phyloP scores from a whole-genome alignment of 2,888 invertebrate genomes.

The Bedellia somnulentella region DNA sequence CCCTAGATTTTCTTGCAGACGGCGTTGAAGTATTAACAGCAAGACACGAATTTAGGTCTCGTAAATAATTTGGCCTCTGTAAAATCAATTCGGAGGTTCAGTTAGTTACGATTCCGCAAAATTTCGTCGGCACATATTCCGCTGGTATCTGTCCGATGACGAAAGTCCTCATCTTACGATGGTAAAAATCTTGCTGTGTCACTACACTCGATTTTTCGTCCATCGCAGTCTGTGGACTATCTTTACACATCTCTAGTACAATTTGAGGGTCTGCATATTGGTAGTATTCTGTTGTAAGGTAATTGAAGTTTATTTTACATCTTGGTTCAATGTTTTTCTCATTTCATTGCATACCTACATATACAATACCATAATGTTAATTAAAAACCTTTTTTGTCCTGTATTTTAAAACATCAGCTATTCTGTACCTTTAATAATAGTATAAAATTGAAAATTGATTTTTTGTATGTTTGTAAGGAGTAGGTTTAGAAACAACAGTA shows the following conservation, averaged over 20 bases:
- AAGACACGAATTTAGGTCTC: too few relatives aligned
- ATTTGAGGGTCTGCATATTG: background rate
- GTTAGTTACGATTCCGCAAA: slow-evolving; percentile 31
- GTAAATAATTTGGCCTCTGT: slow-evolving; percentile 38
- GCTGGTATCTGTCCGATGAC: slow-evolving; percentile 20
- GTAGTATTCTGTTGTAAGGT: background rate
- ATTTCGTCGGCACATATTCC: slow-evolving; percentile 21
- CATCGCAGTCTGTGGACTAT: slow-evolving; percentile 52
- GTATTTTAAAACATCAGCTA: background rate
- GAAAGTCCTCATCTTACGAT: slow-evolving; percentile 45
- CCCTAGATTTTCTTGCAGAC: too few relatives aligned
- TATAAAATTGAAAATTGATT: too few relatives aligned
- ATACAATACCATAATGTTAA: background rate
- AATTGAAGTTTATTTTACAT: background rate
- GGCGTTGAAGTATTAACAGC: too few relatives aligned
- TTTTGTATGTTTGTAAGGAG: too few relatives aligned
- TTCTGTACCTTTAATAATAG: background rate
- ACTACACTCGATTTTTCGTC: slow-evolving; percentile 48
- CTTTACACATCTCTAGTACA: slow-evolving; percentile 22
- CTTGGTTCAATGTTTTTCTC: background rate
- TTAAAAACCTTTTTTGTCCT: background rate
- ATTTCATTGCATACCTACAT: background rate
- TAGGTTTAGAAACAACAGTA: too few relatives aligned
- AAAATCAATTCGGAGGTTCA: slow-evolving; percentile 20
- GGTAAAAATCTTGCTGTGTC: slow-evolving; percentile 51